Evolutionary conservation across 2,113 vertebrate species (phyloP).

Genomic region (Climacteris rufus): DNA sequence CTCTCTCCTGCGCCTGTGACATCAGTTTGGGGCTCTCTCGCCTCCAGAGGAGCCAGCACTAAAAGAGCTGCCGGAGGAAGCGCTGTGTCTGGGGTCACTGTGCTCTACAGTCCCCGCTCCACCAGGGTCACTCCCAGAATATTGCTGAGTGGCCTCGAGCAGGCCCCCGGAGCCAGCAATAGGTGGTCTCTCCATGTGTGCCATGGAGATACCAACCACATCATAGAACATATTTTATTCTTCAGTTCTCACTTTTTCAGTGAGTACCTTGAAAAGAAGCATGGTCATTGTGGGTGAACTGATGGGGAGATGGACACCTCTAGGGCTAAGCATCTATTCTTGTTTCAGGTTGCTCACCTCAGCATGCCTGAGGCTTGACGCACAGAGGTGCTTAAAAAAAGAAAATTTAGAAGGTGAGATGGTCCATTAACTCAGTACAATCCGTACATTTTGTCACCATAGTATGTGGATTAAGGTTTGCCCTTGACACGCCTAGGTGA

Average conservation of each 20-base stretch:
- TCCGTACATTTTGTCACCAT: not conserved
- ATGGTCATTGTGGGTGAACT: rapidly evolving
- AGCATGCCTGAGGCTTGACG: not conserved
- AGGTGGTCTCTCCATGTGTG: not conserved
- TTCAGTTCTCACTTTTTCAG: not conserved
- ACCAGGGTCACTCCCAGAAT: too few relatives aligned
- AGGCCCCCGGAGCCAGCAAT: too few relatives aligned
- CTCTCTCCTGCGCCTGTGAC: too few relatives aligned
- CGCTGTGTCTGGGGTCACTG: too few relatives aligned
- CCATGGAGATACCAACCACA: not conserved
- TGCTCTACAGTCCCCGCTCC: too few relatives aligned
- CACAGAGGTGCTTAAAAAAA: not conserved
- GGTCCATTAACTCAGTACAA: not conserved
- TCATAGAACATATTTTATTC: not conserved
- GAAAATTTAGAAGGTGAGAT: not conserved
- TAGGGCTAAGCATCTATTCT: not conserved
- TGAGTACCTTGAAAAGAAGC: not conserved
- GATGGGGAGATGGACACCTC: not conserved
- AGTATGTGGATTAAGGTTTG: not conserved
- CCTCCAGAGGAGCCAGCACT: too few relatives aligned
- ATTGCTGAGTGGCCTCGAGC: too few relatives aligned
- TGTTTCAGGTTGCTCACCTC: not conserved
- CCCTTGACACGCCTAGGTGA: not conserved
- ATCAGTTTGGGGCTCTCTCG: too few relatives aligned
- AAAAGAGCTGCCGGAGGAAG: too few relatives aligned